A percentile compares a stretch with the other conserved stretches of the same genome.
Conservation (phyloP, 2,797 vertebrate genomes). For the Fistularia tabacaria region DNA sequence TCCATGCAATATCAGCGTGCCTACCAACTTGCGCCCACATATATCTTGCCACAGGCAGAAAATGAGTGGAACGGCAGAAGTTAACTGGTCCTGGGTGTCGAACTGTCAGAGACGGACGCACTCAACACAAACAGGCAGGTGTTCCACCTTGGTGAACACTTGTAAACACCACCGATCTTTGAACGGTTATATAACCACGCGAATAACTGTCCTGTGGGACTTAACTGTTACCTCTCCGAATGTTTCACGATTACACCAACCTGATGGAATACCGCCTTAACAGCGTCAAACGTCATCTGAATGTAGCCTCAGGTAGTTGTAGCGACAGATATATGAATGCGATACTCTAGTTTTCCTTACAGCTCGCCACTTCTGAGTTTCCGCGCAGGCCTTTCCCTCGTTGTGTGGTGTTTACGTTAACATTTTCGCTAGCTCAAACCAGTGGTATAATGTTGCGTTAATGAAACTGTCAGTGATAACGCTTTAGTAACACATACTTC, state of each 20-base stretch:
- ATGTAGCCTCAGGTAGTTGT: neutral
- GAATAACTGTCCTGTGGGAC: neutral
- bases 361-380: slow-evolving; percentile 20
- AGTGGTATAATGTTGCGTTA: slow-evolving; percentile 17
- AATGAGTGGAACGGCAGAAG: too few species aligned
- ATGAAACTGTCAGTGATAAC: slow-evolving; percentile 10
- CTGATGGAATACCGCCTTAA: neutral
- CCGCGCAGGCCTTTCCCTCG: slow-evolving; percentile 36
- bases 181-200: slow-evolving; percentile 24
- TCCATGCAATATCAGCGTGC: too few species aligned
- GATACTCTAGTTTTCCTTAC: slow-evolving; percentile 10
- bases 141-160: slow-evolving; percentile 10
- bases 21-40: too few species aligned
- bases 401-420: slow-evolving; percentile 34
- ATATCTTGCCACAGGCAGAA: too few species aligned
- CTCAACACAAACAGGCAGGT: neutral
- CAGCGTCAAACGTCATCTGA: slow-evolving; percentile 5
- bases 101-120: neutral
- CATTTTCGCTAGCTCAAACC: slow-evolving; percentile 42
- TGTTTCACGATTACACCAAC: neutral
- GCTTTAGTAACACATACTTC: slow-evolving; percentile 19
- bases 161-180: slow-evolving; percentile 26
- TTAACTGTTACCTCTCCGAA: neutral
- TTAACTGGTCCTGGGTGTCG: too few species aligned
- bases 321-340: slow-evolving; percentile 1